These are phyloP conservation scores for Chymomyza amoena DNA, from an alignment of 2,888 invertebrate species.

Conservation along the genomic window DNA sequence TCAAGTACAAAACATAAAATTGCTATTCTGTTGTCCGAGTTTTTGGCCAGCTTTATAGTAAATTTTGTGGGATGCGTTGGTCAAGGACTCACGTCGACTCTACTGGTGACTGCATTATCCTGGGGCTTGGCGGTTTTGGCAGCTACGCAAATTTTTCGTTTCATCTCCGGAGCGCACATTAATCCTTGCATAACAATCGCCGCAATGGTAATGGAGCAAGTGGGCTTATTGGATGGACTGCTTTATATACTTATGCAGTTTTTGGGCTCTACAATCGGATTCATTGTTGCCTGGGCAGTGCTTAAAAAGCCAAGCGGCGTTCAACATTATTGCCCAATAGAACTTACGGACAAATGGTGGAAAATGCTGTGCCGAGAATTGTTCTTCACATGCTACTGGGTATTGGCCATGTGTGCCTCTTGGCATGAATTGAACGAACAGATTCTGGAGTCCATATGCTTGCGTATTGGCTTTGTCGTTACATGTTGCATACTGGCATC, in stretches of 20 bases:
- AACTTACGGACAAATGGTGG: not conserved
- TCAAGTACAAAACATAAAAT: no score
- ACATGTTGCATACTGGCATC: constrained; percentile 11
- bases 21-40: not conserved
- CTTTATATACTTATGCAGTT: constrained; percentile 35
- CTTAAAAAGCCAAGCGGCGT: no score
- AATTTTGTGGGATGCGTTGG: not conserved
- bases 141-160: constrained; percentile 39
- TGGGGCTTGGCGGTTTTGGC: constrained; percentile 38
- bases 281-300: no score
- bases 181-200: constrained; percentile 43
- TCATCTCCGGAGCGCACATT: constrained; percentile 44
- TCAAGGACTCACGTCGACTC: not conserved
- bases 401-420: constrained; percentile 40
- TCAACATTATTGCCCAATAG: not conserved
- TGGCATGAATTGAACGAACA: constrained; percentile 35
- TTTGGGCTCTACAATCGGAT: constrained; percentile 16
- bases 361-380: constrained; percentile 25
- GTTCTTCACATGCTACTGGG: constrained; percentile 35
- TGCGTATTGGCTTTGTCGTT: constrained; percentile 40
- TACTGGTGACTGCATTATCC: not conserved
- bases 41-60: not conserved
- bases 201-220: constrained; percentile 32
- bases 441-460: constrained; percentile 22
- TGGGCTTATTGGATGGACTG: constrained; percentile 1